Evolutionary conservation across 2,113 vertebrate genomes (phyloP), one percentile per base, ranked within the genome.

Genomic region (Equus quagga): DNA sequence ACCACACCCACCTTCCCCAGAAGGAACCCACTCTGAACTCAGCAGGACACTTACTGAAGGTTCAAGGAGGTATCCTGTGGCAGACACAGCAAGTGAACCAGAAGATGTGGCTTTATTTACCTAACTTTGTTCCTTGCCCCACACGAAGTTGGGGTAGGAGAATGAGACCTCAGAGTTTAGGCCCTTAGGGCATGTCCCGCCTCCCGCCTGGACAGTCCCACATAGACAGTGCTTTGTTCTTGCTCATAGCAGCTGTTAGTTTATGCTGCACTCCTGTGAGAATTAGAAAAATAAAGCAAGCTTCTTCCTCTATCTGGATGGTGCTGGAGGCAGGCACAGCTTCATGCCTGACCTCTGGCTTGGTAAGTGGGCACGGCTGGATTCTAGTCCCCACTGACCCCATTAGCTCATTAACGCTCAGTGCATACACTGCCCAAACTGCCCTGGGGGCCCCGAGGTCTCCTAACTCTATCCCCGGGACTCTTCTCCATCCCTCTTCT

Each of bases 11-110:
- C 56, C 76, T 76, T 70, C 88, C 75, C 21, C 36, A 7, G 69
- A n/a, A 79, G 75, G 41, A 83, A 44, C 69, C 26, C 4, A 1
- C 79, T 94, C 41, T 95, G 95, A 95, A 95, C 90, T 54, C 97
- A 72, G 69, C 94, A 92, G 95, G 96, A 51, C 2, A 0, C 7
- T 64, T 7, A 36, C 80, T 28, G 46, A 80, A 89, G 58, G 15
- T 23, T 82, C 60, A 33, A 85, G 80, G 70, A 89, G 31, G 41
- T 41, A 36, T 36, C 41, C 73, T 8, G 31, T 0, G 0, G 49
- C 58, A 81, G 83, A 58, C 44, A 26, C 3, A 21, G 87, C 6
- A 26, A 67, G 80, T 2, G 36, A 85, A 67, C 65, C 0, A 0
- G 89, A 96, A 94, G 36, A 46, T 0, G n/a, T 4, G 31, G 64